Base-by-base conservation (phyloP, 2,888 invertebrate genomes). In the Eupithecia subfuscata region DNA sequence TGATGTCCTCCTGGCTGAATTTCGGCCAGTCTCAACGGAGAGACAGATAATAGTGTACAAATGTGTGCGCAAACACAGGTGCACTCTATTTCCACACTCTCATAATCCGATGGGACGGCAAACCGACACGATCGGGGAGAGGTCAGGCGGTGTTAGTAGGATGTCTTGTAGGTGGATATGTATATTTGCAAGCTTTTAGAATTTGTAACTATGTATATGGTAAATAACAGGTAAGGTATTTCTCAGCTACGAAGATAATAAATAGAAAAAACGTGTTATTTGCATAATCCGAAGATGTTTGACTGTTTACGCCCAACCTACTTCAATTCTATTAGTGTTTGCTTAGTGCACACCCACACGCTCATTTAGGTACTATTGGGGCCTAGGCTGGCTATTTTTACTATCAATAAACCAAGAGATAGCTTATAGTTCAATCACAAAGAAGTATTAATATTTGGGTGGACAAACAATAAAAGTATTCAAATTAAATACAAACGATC, bases 281-380 rank as follows among this genome's bases (percentile, higher is more conserved):
- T 83, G 70, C 76, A 73, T 69, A 76, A 72, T 76, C 45, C 65
- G 63, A 83, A 81, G 79, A 80, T 83, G 83, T 85, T 84, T 85
- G 81, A 65, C 70, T 81, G 74, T 83, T 83, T 82, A 78, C 73
- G 22, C 64, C 65, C 67, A 73, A 71, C 72, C 76, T 60, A 71
- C 69, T 64, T 68, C 45, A 65, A 30, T 37, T 22, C 22, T 11
- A 56, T 52, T 18, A 73, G 65, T 73, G 45, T 73, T 75, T 72
- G 70, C 25, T 52, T n/a, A 25, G 56, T 14, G 14, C 45, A 71
- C 52, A 75, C 65, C 48, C 34, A 56, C 12, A 60, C 12, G 16
- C 4, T 56, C 25, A 25, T 12, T 60, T 14, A 25, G n/a, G n/a
- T n/a, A n/a, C 14, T 60, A 25, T 60, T 56, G 56, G 67, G 30